phyloP scores from a whole-genome alignment of 1,140 invertebrate genomes.

The Latrodectus geometricus region DNA sequence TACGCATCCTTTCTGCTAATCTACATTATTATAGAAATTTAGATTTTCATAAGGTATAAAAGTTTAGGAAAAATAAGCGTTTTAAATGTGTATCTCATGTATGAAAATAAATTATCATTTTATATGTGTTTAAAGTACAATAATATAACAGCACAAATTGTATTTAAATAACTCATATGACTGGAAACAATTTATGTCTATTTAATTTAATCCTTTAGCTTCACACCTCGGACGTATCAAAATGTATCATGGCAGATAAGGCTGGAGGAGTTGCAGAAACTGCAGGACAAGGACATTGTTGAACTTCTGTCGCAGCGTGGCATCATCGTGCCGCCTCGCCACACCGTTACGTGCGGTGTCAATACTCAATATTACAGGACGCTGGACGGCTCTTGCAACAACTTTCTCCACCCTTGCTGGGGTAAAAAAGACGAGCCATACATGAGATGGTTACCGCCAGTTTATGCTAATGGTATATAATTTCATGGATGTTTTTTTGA shows the following conservation, averaged over 20 bases:
- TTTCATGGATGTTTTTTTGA: not conserved
- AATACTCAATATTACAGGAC: conserved; percentile 71
- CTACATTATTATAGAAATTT: not conserved
- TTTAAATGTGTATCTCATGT: not conserved
- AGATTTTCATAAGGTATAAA: not conserved
- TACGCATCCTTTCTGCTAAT: not conserved
- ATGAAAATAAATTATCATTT: not conserved
- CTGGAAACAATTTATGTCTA: not conserved
- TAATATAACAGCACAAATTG: not conserved
- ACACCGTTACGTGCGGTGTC: not conserved
- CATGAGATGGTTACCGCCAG: conserved; percentile 75
- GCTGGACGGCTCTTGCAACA: conserved; percentile 82
- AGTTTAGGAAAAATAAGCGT: not conserved
- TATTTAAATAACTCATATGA: not conserved
- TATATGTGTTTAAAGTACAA: not conserved
- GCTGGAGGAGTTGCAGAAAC: not conserved
- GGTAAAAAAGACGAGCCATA: conserved; percentile 69
- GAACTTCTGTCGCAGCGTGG: not conserved
- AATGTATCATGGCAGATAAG: not conserved
- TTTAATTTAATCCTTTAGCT: conserved; percentile 14
- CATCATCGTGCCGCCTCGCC: not conserved
- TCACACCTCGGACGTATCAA: not conserved
- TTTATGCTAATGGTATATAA: conserved; percentile 76
- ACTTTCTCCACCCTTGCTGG: conserved; percentile 73
- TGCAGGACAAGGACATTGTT: not conserved